Conservation (phyloP, 2,797 vertebrate species). For the Intellagama lesueurii region DNA sequence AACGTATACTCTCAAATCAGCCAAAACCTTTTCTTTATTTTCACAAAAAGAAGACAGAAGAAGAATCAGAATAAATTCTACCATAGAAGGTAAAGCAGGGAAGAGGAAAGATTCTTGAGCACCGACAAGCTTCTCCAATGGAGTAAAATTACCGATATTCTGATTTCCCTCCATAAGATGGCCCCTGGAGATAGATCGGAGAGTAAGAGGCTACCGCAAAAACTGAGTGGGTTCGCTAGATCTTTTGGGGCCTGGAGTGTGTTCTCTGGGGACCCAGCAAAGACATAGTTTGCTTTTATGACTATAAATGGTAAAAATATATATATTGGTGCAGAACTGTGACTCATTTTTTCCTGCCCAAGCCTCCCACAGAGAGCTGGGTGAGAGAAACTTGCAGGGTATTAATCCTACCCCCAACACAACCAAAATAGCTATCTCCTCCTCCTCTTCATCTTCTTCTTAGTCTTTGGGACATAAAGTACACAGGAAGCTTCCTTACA, state of each 20-base stretch:
- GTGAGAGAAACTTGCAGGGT: constrained; percentile 68
- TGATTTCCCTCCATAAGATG: constrained; percentile 58
- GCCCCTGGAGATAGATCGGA: constrained; percentile 62
- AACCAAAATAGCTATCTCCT: not conserved
- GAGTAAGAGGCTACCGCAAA: constrained; percentile 69
- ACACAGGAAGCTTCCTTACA: not conserved
- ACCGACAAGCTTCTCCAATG: accelerated
- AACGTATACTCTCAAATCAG: no score
- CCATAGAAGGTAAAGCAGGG: no score
- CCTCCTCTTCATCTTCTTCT: constrained; percentile 1
- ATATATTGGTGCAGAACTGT: constrained; percentile 14
- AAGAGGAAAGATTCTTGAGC: constrained; percentile 11
- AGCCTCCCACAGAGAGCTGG: constrained; percentile 54
- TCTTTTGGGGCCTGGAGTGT: constrained; percentile 16
- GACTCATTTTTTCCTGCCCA: constrained; percentile 63
- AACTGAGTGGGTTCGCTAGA: constrained; percentile 37
- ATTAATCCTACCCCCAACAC: constrained; percentile 48
- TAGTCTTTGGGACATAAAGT: not conserved
- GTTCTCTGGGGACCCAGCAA: constrained; percentile 57
- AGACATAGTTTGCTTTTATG: constrained; percentile 64
- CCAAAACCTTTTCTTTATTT: no score
- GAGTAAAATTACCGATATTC: constrained; percentile 53
- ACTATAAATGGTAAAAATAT: constrained; percentile 75
- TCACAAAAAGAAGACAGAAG: no score
- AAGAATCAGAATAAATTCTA: no score